Evolutionary conservation across 37 sponge, comb jelly and placozoan genomes (phyloP), one percentile per base, ranked within the genome.

Genomic region (Bolinopsis microptera): DNA sequence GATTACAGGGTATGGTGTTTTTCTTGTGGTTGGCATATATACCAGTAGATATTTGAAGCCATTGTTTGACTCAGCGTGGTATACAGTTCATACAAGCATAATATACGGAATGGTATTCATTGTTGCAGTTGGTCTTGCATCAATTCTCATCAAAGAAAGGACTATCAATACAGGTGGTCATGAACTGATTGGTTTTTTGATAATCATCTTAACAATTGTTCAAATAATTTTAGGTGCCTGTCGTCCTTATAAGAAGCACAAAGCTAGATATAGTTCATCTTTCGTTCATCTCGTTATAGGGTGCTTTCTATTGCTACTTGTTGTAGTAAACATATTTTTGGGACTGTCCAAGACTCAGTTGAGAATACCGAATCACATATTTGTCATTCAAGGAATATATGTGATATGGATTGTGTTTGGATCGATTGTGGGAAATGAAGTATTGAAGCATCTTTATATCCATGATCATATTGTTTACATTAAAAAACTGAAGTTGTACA

Each of bases 371-470:
- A 86, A 41, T 86, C 90, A 86, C 90, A 86, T 86, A 34, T 86
- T 86, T 41, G 90, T 86, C 38, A 86, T 86, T 27, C 90, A 86
- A 27, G 90, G 90, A 24, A 24, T 86, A 0, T 86, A 86, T 86
- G 90, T 86, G 61, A 86, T 86, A 28, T 86, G 90, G 90, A 41
- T 86, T 40, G 90, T 86, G 1, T 86, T 86, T 86, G 90, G 90
- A 16, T 86, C 90, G 8, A 86, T 39, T 86, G 16, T 86, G 13
- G 90, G 90, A 25, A 86, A 41, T 40, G 90, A 86, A 27, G 90
- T 34, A 22, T 34, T 86, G 23, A 86, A 86, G 28, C 35, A 86
- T 41, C 35, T 86, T 24, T 86, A 86, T 27, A 27, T 40, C 30
- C 0, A 41, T 41, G 90, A 86, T 34, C 90, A 39, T 24, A 9